Evolutionary conservation across 1,140 invertebrate species (phyloP), one percentile per base, ranked within the genome.

Genomic region (Bombus balteatus): DNA sequence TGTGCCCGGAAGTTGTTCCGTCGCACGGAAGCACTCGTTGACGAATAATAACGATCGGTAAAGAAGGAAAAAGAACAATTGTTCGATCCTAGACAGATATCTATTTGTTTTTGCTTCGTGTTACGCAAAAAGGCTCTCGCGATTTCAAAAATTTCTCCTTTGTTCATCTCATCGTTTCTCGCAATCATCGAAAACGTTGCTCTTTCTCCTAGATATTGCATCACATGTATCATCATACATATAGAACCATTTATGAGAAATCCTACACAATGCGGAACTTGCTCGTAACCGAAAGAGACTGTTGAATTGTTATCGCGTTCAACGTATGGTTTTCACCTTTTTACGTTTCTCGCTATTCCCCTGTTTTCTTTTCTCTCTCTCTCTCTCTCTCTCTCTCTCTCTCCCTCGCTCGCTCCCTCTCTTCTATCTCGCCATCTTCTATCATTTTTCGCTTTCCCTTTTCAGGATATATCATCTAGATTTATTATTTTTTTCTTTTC

Each of bases 201-300:
- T 65, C 77, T 83, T 81, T 86, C 73, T 90, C 82, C 83, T 84
- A 87, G 73, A 88, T 86, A 90, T 85, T 90, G 75, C 83, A 86
- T 85, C 88, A 89, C 82, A 81, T 88, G 71, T 86, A 88, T 92
- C 86, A 87, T 90, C 83, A 85, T 85, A 80, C 83, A 85, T 80
- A 85, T 80, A 85, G 77, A 88, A 90, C 86, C 86, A 88, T 90
- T 83, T 88, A 83, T 90, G 74, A 79, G 87, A 91, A 90, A 92
- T 89, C 93, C 93, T 94, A 94, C 93, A 92, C 92, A 94, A 91
- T 92, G 92, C 94, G 94, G 94, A 94, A 94, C 94, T 95, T 90
- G 93, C 93, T 94, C 94, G 94, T 94, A 95, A 94, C 94, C 94
- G 94, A 94, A 94, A 94, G 94, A 94, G 93, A 94, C 93, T 94